A percentile compares a stretch with the other conserved stretches of the same genome.
Conservation (phyloP, 2,888 invertebrate species). For the Suillia variegata region DNA sequence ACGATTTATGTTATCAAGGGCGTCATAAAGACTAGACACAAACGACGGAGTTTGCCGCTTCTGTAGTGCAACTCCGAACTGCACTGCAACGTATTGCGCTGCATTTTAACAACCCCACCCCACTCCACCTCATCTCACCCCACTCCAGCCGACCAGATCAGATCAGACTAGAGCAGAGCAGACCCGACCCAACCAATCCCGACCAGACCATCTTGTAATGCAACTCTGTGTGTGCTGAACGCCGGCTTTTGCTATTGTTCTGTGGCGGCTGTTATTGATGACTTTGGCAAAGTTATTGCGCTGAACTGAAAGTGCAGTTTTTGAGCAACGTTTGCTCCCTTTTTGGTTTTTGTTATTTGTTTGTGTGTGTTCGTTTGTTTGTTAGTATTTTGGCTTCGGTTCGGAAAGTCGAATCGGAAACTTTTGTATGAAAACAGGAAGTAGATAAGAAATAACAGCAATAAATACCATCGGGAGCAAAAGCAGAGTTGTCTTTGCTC, state of each 20-base stretch:
- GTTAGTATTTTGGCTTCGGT: neutral
- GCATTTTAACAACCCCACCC: neutral
- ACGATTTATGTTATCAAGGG: constrained; percentile 31
- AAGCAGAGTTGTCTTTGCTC: neutral
- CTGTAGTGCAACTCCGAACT: neutral
- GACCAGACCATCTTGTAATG: neutral
- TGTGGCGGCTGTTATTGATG: constrained; percentile 33
- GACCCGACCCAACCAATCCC: no score
- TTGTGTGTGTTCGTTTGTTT: no score
- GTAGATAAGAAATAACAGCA: constrained; percentile 18
- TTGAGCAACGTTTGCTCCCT: neutral
- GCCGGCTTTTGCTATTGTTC: no score
- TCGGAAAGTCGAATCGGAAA: constrained; percentile 5
- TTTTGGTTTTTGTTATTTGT: neutral
- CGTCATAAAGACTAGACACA: constrained; percentile 51
- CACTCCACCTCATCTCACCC: no score
- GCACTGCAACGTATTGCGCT: constrained; percentile 3
- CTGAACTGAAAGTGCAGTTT: constrained; percentile 25
- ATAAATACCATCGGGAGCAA: neutral
- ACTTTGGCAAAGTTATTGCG: constrained; percentile 34
- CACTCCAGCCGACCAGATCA: no score
- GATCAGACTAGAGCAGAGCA: no score
- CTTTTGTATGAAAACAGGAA: constrained; percentile 14
- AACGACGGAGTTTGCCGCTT: constrained; percentile 3
- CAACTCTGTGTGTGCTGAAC: constrained; percentile 5